phyloP scores from a whole-genome alignment of 2,888 invertebrate genomes.

The Tipula confusa region DNA sequence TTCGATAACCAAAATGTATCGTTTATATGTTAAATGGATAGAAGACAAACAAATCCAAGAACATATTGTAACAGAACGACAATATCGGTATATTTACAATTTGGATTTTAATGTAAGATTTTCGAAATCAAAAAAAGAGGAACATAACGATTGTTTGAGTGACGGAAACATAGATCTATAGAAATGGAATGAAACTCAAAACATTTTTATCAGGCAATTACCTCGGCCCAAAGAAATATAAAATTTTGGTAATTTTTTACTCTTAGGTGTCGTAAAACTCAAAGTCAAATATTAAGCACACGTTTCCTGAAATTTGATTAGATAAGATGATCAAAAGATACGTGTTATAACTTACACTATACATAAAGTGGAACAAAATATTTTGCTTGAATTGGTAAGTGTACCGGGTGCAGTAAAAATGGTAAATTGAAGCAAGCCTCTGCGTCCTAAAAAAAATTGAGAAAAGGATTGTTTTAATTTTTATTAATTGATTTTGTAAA shows the following conservation, averaged over 20 bases:
- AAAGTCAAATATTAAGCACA: too few species aligned
- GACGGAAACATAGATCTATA: neutral
- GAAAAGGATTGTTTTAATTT: too few species aligned
- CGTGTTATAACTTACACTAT: neutral
- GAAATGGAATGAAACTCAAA: neutral
- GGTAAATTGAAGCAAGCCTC: too few species aligned
- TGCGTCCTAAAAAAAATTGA: too few species aligned
- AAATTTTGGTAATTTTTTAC: neutral
- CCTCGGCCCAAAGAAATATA: neutral
- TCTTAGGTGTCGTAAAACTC: too few species aligned
- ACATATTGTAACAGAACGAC: neutral
- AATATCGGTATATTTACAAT: neutral
- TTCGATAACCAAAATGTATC: neutral
- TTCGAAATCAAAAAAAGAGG: neutral
- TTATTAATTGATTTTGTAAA: too few species aligned
- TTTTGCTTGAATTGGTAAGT: too few species aligned
- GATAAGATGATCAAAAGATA: too few species aligned
- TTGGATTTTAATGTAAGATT: neutral
- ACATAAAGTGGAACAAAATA: neutral
- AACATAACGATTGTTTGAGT: too few species aligned
- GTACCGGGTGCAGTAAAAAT: too few species aligned
- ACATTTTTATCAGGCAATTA: neutral
- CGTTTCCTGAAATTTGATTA: too few species aligned
- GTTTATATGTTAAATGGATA: neutral
- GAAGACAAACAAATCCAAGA: neutral